Percentiles rank a stretch among this genome's conserved stretches.
Conservation (phyloP, 1,140 invertebrate genomes). For the Choristoneura fumiferana region DNA sequence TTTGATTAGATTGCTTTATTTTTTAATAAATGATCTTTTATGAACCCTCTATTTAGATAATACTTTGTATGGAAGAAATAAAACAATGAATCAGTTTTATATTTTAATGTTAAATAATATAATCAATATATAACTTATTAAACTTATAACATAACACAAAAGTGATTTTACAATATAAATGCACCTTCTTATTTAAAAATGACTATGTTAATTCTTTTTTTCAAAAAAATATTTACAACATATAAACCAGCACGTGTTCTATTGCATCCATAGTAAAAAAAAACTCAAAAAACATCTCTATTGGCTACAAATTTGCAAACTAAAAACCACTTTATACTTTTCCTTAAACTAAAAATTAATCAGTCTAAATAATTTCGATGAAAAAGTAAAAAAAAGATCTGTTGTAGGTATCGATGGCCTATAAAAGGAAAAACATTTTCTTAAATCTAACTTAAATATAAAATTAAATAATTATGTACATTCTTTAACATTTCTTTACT, state of each 20-base stretch:
- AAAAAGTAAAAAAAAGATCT: neutral
- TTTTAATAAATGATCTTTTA: too few relatives aligned
- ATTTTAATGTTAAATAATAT: conserved; percentile 12
- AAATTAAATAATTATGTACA: conserved; percentile 8
- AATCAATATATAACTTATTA: conserved; percentile 5
- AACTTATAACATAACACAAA: neutral
- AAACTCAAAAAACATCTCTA: neutral
- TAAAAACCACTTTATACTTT: neutral
- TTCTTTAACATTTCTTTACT: neutral
- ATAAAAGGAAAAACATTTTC: neutral
- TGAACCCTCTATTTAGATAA: too few relatives aligned
- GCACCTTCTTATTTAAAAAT: conserved; percentile 1
- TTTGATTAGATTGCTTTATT: too few relatives aligned
- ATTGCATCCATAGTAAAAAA: neutral
- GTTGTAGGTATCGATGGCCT: conserved; percentile 7
- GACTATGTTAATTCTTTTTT: conserved; percentile 6
- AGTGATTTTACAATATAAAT: conserved; percentile 9
- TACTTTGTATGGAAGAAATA: neutral
- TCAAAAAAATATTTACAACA: conserved; percentile 9
- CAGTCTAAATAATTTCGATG: conserved; percentile 17
- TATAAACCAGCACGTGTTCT: neutral
- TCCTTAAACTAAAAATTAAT: neutral
- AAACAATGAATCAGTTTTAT: conserved; percentile 3
- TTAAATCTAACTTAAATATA: neutral
- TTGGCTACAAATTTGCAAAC: neutral